These are phyloP conservation scores for Eutrigla gurnardus DNA, from an alignment of 2,797 vertebrate genomes.

Conservation along the genomic window DNA sequence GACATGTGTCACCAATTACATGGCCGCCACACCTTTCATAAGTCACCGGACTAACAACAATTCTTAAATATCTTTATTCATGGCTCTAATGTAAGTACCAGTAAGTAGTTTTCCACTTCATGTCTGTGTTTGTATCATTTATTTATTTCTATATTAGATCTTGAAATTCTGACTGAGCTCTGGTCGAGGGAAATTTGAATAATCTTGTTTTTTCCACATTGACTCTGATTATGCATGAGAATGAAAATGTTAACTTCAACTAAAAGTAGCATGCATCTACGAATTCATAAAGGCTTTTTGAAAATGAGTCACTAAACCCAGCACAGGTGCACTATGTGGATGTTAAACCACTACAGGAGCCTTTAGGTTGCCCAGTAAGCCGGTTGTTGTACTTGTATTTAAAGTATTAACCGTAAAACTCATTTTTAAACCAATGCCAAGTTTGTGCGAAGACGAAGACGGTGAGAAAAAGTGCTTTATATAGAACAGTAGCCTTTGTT, in stretches of 20 bases:
- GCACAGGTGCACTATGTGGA: not conserved
- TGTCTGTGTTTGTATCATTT: not conserved
- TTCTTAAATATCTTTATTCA: not conserved
- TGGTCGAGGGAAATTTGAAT: not conserved
- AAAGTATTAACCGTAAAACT: conserved; percentile 17
- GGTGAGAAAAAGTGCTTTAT: not conserved
- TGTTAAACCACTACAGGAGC: conserved; percentile 9
- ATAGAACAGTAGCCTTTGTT: not conserved
- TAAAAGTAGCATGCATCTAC: not conserved
- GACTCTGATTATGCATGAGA: not conserved
- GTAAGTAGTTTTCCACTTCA: not conserved
- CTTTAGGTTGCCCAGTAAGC: conserved; percentile 3
- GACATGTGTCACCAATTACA: conserved; percentile 37
- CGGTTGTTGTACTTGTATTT: conserved; percentile 2
- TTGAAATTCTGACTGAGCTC: not conserved
- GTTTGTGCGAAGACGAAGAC: not conserved
- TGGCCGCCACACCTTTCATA: conserved; percentile 38
- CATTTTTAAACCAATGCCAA: not conserved
- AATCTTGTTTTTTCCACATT: not conserved
- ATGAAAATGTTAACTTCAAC: not conserved
- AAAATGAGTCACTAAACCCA: not conserved
- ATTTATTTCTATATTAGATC: not conserved
- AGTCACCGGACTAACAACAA: not conserved
- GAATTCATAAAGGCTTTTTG: not conserved
- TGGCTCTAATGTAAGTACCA: not conserved